phyloP scores from a whole-genome alignment of 2,888 invertebrate genomes.

The Stenotaenia linearis region DNA sequence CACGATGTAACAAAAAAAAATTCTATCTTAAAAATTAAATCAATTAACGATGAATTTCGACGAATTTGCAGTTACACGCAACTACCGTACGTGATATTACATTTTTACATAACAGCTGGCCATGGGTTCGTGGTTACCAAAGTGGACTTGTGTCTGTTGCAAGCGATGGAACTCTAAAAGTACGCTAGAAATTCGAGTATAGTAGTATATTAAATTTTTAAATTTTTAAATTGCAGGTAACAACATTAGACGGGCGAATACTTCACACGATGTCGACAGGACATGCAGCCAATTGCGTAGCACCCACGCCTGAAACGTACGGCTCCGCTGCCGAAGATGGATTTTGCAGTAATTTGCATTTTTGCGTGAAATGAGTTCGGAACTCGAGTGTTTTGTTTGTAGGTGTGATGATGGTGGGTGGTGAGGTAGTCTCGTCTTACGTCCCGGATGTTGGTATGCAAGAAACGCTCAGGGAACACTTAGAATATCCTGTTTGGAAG shows the following conservation, averaged over 20 bases:
- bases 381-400: neutral
- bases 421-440: constrained; percentile 49
- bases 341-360: constrained; percentile 46
- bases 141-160: constrained; percentile 48
- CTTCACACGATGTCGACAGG: constrained; percentile 49
- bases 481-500: constrained; percentile 49
- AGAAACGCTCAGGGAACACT: constrained; percentile 48
- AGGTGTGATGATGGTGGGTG: constrained; percentile 51
- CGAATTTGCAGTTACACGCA: constrained; percentile 46
- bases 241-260: constrained; percentile 49
- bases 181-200: no score
- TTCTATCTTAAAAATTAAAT: neutral
- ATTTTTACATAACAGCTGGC: constrained; percentile 51
- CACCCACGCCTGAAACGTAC: constrained; percentile 50
- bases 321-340: constrained; percentile 47
- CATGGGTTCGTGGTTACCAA: constrained; percentile 48
- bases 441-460: constrained; percentile 50
- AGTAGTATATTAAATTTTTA: no score
- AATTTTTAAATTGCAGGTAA: constrained; percentile 41
- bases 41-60: neutral
- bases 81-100: constrained; percentile 50
- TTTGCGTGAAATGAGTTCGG: constrained; percentile 16
- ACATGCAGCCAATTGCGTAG: constrained; percentile 49
- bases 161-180: constrained; percentile 49
- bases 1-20: constrained; percentile 47